Evolutionary conservation across 2,113 vertebrate genomes (phyloP).

Genomic region (Gobio gobio): DNA sequence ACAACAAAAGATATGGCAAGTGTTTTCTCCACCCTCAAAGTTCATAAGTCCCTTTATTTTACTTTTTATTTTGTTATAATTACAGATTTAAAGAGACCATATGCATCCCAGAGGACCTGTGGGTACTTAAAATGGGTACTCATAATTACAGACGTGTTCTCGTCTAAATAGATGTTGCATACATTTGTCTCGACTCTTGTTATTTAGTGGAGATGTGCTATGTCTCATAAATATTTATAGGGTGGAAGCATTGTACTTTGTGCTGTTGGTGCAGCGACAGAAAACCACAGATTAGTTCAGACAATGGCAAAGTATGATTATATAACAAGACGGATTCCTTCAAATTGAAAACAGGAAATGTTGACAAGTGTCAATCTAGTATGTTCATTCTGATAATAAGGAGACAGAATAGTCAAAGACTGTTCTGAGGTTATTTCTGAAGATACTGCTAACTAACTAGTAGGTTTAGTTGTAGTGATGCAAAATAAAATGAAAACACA

Average conservation of each 20-base stretch:
- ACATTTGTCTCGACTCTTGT: constrained; percentile 16
- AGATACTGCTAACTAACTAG: neutral
- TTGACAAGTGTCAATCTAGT: neutral
- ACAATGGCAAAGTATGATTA: constrained; percentile 2
- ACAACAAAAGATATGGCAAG: neutral
- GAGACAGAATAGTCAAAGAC: neutral
- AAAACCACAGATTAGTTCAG: constrained; percentile 9
- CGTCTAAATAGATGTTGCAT: neutral
- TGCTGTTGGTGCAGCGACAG: no score
- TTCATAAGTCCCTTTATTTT: neutral
- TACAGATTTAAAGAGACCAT: neutral
- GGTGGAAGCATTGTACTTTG: constrained; percentile 17
- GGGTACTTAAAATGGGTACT: neutral
- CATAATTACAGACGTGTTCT: constrained; percentile 14
- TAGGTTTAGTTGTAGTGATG: neutral
- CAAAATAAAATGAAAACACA: neutral
- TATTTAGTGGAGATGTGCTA: constrained; percentile 30
- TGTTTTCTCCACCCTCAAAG: neutral
- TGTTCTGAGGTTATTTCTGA: neutral
- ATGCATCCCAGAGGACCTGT: constrained; percentile 2
- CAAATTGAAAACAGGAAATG: constrained; percentile 13
- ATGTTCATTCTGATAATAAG: neutral
- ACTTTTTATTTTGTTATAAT: neutral
- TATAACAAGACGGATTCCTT: constrained; percentile 22
- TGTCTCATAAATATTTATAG: constrained; percentile 11